Base-by-base conservation (phyloP, 2,888 invertebrate genomes). In the Kuschelorhynchus macadamiae region DNA sequence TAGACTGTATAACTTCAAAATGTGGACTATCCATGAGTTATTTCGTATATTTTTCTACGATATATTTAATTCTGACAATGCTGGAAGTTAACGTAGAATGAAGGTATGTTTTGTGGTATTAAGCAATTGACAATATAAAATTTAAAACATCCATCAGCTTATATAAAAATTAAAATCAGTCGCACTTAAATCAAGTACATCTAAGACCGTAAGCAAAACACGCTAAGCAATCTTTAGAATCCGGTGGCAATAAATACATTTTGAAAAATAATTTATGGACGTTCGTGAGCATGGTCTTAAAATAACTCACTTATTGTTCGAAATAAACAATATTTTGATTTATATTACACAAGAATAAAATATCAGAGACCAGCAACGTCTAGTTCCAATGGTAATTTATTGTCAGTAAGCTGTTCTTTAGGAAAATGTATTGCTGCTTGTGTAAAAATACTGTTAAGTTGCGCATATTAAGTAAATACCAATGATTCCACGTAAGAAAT, bases 251-350 rank as follows among this genome's bases (percentile, higher is more conserved):
- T 55, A 41, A 41, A 55, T 55, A 55, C 20, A 25, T 25, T 41
- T 55, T 55, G 8, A 42, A 55, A 55, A 55, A 55, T 55, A 55
- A 55, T 55, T 55, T 55, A 55, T 55, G 41, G 5, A n/a, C 18
- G 42, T 42, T 47, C 59, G 59, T 60, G 49, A 60, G 30, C 39
- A 33, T 18, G 18, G 49, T 2, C 25, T 60, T 39, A 60, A 60
- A 49, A 60, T 60, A 39, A 47, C 59, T 59, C 12, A 17, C 18
- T 14, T 32, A 30, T 60, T 32, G 44, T 42, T 39, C 16, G 60
- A 50, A 50, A 50, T 61, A 50, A 50, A 61, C 50, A 61, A 61
- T 61, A 61, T 61, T 50, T 61, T 61, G 60, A 61, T 50, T 61
- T 61, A 61, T 59, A 36, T 32, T 33, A n/a, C 17, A 17, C n/a